These are phyloP conservation scores for Nothocercus nigrocapillus DNA, from an alignment of 2,113 vertebrate species.

Conservation along the genomic window DNA sequence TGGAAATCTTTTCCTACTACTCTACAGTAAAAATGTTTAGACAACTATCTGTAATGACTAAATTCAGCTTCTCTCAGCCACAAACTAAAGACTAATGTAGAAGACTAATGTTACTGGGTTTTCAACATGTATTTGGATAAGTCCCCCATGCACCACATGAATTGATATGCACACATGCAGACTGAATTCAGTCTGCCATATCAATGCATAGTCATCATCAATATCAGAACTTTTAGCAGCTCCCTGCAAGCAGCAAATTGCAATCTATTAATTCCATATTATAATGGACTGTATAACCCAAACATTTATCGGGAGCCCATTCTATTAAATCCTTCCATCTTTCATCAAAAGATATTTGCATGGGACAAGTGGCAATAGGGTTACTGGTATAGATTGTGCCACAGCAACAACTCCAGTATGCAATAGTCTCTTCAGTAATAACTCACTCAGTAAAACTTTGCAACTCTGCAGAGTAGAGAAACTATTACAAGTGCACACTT, in stretches of 20 bases:
- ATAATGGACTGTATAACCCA: too few relatives aligned
- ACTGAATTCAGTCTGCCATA: not conserved
- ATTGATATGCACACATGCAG: not conserved
- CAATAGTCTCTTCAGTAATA: not conserved
- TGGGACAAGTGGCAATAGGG: too few relatives aligned
- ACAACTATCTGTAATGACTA: not conserved
- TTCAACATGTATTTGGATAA: not conserved
- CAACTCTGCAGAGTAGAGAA: not conserved
- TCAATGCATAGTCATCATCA: not conserved
- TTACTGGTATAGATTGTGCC: too few relatives aligned
- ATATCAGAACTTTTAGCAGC: not conserved
- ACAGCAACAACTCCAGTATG: not conserved
- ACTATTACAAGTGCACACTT: too few relatives aligned
- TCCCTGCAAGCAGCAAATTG: too few relatives aligned
- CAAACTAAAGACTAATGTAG: not conserved
- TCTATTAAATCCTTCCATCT: too few relatives aligned
- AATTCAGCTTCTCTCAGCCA: too few relatives aligned
- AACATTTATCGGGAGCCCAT: too few relatives aligned
- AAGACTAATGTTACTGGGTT: accelerated
- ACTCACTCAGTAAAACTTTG: not conserved
- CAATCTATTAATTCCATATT: too few relatives aligned
- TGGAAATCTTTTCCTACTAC: not conserved
- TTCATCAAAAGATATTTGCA: too few relatives aligned
- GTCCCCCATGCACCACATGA: not conserved
- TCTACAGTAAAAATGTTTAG: not conserved